Conservation (phyloP, 2,797 vertebrate genomes). For the Sebastes hubbsi region DNA sequence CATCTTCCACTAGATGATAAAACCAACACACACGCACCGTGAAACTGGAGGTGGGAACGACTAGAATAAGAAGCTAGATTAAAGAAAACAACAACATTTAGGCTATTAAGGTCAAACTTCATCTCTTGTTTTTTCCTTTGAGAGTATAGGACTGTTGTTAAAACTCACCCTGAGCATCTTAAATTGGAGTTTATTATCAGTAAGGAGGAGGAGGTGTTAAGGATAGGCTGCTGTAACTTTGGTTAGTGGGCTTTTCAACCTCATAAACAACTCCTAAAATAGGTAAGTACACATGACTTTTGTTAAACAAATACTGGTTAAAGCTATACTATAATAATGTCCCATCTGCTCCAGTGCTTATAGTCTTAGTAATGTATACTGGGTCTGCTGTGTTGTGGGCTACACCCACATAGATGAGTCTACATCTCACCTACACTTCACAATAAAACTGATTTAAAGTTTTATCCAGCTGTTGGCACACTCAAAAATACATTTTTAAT, state of each 20-base stretch:
- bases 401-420: conserved; percentile 50
- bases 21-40: conserved; percentile 33
- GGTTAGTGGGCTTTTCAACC: conserved; percentile 45
- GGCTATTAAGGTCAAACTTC: fast-evolving
- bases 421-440: conserved; percentile 19
- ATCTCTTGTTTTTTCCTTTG: fast-evolving
- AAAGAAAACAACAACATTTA: neutral
- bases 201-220: conserved; percentile 13
- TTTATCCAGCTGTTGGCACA: neutral
- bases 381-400: conserved; percentile 23
- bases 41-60: conserved; percentile 30
- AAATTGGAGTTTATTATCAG: neutral
- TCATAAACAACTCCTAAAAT: neutral
- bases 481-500: no score
- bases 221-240: neutral
- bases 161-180: neutral
- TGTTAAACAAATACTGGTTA: neutral
- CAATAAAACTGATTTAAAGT: neutral
- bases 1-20: conserved; percentile 75
- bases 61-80: neutral
- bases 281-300: conserved; percentile 55
- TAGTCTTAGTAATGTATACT: neutral
- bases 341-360: neutral
- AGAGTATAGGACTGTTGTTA: neutral
- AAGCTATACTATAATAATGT: neutral